Evolutionary conservation across 2,113 vertebrate genomes (phyloP), one percentile per base, ranked within the genome.

Genomic region (Actenoides lindsayi): DNA sequence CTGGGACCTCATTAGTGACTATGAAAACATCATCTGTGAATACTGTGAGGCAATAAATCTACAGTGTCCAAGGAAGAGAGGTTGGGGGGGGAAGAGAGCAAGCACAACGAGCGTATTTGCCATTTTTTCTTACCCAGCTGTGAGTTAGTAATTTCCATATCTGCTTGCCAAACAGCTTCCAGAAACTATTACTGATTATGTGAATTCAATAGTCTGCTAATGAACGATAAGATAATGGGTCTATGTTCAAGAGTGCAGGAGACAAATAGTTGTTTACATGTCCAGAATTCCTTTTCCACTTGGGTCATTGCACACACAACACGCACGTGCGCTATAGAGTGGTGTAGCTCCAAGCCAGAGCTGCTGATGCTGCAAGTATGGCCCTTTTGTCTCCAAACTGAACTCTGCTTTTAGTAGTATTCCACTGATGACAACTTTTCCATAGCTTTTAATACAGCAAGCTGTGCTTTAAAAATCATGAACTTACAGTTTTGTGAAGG

Each of bases 1-100:
- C 98, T 98, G 98, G 98, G 98, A 98, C 98, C 98, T 98, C 98
- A 98, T 98, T 98, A 98, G 97, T 96, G 97, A 95, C 97, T 98
- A 97, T 97, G 97, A 98, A 98, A 98, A 98, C 97, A 98, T 98
- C 96, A 97, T 98, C 97, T 97, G 97, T 97, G 96, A 97, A 97
- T 95, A 97, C 97, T 39, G 94, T 94, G 96, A 97, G 94, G 96
- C 96, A 96, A 98, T 98, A 98, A 98, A 98, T 98, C 98, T 97
- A 80, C 67, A 78, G 78, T 90, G 92, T 97, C 95, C 94, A 95
- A 94, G 85, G 95, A 95, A 91, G 93, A 41, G 89, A 63, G 90
- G 78, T 88, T 88, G 54, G 16, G 44, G 8, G 95, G 95, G 89
- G 70, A 70, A 96, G 73, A 96, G 91, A 96, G 87, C 64, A 95